Evolutionary conservation across 2,888 invertebrate species (phyloP).

Genomic region (Blomia tropicalis): DNA sequence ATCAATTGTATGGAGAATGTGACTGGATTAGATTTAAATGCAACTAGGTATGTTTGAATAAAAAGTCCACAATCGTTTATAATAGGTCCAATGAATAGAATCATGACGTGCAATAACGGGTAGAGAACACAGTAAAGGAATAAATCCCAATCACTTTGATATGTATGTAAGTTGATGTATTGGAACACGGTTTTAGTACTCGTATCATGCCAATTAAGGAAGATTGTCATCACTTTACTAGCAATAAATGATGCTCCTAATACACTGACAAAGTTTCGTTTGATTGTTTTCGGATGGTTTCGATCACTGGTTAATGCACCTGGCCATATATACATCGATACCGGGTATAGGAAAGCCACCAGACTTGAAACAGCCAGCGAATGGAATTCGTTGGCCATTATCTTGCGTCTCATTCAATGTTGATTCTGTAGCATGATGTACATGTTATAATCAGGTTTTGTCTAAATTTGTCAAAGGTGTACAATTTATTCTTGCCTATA

Average conservation of each 20-base stretch:
- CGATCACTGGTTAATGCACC: slow-evolving; percentile 18
- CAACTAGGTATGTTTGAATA: background rate
- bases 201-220: background rate
- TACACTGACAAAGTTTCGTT: slow-evolving; percentile 28
- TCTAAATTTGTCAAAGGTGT: no score
- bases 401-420: background rate
- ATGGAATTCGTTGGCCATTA: background rate
- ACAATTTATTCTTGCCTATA: no score
- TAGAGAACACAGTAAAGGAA: background rate
- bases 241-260: slow-evolving; percentile 26
- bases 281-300: slow-evolving; percentile 28
- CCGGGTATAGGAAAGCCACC: slow-evolving; percentile 11
- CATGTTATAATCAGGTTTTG: no score
- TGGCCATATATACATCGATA: slow-evolving; percentile 20
- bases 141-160: background rate
- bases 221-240: slow-evolving; percentile 8
- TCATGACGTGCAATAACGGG: slow-evolving; percentile 3
- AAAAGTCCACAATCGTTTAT: background rate
- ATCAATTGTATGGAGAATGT: background rate
- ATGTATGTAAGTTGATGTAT: background rate
- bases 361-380: background rate
- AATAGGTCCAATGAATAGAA: slow-evolving; percentile 19
- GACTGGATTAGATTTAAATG: background rate
- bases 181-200: background rate
- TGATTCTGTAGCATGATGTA: background rate